Base-by-base conservation (phyloP, 2,797 vertebrate species). In the Tenualosa thibaudeaui region DNA sequence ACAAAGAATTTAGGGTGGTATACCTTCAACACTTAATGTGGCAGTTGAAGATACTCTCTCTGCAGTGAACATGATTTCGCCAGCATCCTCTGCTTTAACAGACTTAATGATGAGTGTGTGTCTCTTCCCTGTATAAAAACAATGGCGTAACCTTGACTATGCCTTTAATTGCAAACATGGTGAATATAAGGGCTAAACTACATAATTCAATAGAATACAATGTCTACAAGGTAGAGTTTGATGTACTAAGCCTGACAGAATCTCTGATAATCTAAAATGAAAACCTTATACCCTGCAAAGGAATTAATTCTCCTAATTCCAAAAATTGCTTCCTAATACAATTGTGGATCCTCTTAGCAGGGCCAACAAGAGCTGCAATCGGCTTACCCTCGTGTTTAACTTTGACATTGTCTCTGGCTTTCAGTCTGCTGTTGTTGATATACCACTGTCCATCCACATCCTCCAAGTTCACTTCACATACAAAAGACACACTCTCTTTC, bases 361-460 rank as follows among this genome's bases (percentile, higher is more conserved):
- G 37, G 40, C 71, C 40, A 78, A 43, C 17, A 7, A 19, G 17
- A 37, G 0, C 22, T 54, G 87, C 26, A 31, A 60, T 75, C 56
- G 19, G 84, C 93, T 83, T 90, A 98, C 98, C 97, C 31, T 99
- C 96, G 84, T 96, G 96, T 75, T 95, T 96, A 88, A 98, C 96
- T 92, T 94, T 96, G 81, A 98, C 92, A n/a, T 95, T 97, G 84
- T 98, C 97, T 0, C 96, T 94, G 8, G 94, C 90, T 88, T 95
- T 96, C 81, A 99, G 93, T 86, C 96, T 96, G 90, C 82, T 93
- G 90, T 96, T 92, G 0, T 98, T 96, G 88, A 94, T 96, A 93
- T 96, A 98, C 98, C 98, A 99, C n/a, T 97, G 97, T 31, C 95
- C 96, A 0, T 97, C 95, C 24, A 98, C 95, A 49, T 99, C 97